phyloP scores from a whole-genome alignment of 2,113 vertebrate genomes.

The Tylochromis polylepis region DNA sequence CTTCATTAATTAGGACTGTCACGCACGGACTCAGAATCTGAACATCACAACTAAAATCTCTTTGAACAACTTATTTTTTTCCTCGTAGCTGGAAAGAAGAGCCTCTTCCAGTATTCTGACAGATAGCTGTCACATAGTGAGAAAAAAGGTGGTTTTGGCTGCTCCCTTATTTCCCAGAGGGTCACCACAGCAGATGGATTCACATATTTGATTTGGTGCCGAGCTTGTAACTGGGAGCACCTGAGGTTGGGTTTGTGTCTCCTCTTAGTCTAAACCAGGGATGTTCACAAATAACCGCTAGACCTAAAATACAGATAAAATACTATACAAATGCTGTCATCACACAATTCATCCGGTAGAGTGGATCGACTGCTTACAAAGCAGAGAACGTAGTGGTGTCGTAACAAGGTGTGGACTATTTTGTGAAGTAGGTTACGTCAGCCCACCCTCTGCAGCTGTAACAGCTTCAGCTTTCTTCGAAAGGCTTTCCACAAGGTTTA shows the following conservation, averaged over 20 bases:
- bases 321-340: not conserved
- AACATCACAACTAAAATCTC: not conserved
- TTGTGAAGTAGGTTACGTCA: not conserved
- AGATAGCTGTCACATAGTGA: not conserved
- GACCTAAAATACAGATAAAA: not conserved
- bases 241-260: not conserved
- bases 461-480: not conserved
- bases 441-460: not conserved
- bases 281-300: not conserved
- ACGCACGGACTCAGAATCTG: not conserved
- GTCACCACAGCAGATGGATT: not conserved
- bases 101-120: not conserved
- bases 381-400: not conserved
- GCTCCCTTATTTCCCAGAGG: not conserved
- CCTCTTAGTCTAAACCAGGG: not conserved
- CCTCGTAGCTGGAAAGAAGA: not conserved
- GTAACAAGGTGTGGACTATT: not conserved
- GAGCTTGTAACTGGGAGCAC: not conserved
- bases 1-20: not conserved
- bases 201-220: no score
- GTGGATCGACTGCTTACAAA: not conserved
- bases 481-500: not conserved
- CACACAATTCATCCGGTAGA: not conserved
- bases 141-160: not conserved
- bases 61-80: not conserved